Evolutionary conservation across 2,113 vertebrate species (phyloP), one percentile per base, ranked within the genome.

Genomic region (Chaetura pelagica): DNA sequence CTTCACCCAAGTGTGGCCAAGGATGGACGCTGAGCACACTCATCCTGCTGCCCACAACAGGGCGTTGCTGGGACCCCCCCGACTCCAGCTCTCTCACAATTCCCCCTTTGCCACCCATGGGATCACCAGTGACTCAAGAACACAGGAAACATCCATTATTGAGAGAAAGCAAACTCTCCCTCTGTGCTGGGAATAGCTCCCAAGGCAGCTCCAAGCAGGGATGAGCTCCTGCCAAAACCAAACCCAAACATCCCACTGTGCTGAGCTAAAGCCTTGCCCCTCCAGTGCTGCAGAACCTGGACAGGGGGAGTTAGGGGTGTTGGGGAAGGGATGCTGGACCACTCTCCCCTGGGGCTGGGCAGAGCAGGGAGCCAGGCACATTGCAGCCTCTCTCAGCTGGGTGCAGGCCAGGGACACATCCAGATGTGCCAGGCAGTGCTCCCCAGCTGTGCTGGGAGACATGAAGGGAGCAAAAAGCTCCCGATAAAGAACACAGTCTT

Each of bases 401-500:
- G 62, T 3, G 4, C 26, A 24, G 55, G 24, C 21, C 73, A 75
- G 38, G 35, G 38, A 48, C 62, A 55, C 54, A 64, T 79, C 73
- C 67, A 64, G 84, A 51, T n/a, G 10, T 3, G 21, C 11, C 35
- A 1, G 0, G n/a, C 55, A 59, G 49, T 1, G 0, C 22, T 54
- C 46, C 30, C 55, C 40, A 19, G 54, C 38, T 48, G 22, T 6
- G 9, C 29, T 20, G n/a, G 42, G 42, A 58, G 58, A 67, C 51
- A 40, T 3, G 0, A 10, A 46, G 54, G 34, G 64, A 84, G 49
- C 29, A 66, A 26, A n/a, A 32, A 58, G 7, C 8, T 46, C 22
- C 21, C 0, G 0, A 6, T 0, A 1, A 58, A 38, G 42, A 67
- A 63, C 22, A 59, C 68, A 68, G 17, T 21, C 44, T 87, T 59